These are phyloP conservation scores for Procambarus clarkii DNA, from an alignment of 1,140 invertebrate genomes.

Conservation along the genomic window DNA sequence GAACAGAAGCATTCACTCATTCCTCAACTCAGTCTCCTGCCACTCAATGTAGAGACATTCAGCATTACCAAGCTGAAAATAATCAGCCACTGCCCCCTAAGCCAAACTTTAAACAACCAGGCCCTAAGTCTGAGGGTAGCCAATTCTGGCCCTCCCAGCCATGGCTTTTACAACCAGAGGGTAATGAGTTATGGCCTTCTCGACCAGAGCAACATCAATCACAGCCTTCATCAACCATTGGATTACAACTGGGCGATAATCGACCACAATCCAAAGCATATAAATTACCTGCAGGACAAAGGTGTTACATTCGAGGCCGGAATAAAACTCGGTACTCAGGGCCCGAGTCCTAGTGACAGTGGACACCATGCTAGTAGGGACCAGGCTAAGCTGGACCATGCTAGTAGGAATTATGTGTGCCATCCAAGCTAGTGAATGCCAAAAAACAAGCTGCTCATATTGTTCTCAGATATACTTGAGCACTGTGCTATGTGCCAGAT, in stretches of 20 bases:
- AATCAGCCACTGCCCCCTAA: slow-evolving; percentile 11
- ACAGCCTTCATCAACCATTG: slow-evolving; percentile 34
- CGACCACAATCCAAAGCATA: slow-evolving; percentile 16
- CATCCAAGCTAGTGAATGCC: slow-evolving; percentile 63
- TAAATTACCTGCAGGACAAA: slow-evolving; percentile 43
- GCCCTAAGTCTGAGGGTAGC: slow-evolving; percentile 22
- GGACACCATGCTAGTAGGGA: slow-evolving; percentile 43
- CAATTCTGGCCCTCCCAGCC: slow-evolving; percentile 14
- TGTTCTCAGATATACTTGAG: slow-evolving; percentile 29
- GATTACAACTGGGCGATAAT: slow-evolving; percentile 33
- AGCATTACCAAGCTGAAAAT: slow-evolving; percentile 40
- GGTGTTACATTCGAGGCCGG: slow-evolving; percentile 43
- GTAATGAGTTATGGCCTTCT: slow-evolving; percentile 32
- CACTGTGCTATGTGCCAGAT: slow-evolving; percentile 56
- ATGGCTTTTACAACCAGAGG: slow-evolving; percentile 13
- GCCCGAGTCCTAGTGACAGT: slow-evolving; percentile 59
- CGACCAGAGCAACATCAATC: not conserved
- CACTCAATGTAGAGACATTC: slow-evolving; percentile 24
- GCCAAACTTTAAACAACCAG: slow-evolving; percentile 21
- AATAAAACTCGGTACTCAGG: slow-evolving; percentile 39
- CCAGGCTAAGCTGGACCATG: slow-evolving; percentile 30
- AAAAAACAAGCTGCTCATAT: slow-evolving; percentile 57
- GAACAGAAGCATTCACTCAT: slow-evolving; percentile 3
- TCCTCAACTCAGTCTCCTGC: not conserved
- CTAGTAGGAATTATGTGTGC: slow-evolving; percentile 50